Evolutionary conservation across 2,113 vertebrate genomes (phyloP).

Genomic region (Sturnira hondurensis): DNA sequence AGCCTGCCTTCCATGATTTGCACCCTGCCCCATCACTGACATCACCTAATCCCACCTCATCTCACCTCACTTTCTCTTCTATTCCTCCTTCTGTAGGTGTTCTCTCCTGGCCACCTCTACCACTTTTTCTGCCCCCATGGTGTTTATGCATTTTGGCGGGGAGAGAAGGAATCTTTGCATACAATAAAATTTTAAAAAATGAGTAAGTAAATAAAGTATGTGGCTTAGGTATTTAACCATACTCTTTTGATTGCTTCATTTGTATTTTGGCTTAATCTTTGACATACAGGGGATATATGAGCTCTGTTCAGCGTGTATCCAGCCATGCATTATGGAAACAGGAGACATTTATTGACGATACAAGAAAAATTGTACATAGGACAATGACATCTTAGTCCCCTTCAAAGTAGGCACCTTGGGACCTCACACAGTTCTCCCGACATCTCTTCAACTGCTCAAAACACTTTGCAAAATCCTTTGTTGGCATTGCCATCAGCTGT

Average conservation of each 20-base stretch:
- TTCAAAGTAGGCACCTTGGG: too few species aligned
- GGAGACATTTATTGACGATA: too few species aligned
- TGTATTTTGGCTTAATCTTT: not conserved
- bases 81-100: not conserved
- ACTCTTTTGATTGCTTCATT: not conserved
- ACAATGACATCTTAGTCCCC: too few species aligned
- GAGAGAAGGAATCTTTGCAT: not conserved
- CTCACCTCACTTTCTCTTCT: rapidly evolving
- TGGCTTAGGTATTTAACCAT: not conserved
- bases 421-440: too few species aligned
- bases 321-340: too few species aligned
- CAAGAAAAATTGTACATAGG: too few species aligned
- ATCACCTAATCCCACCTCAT: not conserved
- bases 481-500: too few species aligned
- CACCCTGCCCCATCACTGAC: too few species aligned
- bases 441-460: too few species aligned
- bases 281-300: not conserved
- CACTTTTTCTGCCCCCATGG: not conserved
- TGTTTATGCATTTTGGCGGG: not conserved
- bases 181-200: not conserved
- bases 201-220: not conserved
- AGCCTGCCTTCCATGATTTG: not conserved
- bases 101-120: not conserved
- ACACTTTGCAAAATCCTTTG: too few species aligned
- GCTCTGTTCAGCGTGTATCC: too few species aligned